Percentiles rank a stretch among this genome's conserved stretches.
phyloP scores from a whole-genome alignment of 2,888 invertebrate genomes.

The Spodoptera exigua region DNA sequence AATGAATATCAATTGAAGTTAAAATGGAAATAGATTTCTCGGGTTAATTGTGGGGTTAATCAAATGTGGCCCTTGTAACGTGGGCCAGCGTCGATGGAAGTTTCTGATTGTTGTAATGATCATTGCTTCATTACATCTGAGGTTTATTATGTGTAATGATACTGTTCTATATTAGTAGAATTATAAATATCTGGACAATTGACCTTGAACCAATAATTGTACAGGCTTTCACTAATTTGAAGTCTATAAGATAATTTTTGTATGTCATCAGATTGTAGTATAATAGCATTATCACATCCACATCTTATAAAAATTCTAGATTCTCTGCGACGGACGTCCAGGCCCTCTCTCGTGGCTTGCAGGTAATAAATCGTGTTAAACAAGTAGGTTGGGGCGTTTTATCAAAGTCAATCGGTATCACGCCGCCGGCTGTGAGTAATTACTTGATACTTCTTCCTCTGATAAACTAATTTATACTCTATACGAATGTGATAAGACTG shows the following conservation, averaged over 20 bases:
- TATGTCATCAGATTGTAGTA: constrained; percentile 32
- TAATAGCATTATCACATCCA: constrained; percentile 51
- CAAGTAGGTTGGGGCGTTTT: constrained; percentile 89
- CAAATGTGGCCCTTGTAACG: constrained; percentile 36
- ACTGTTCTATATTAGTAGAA: neutral
- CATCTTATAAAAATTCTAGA: constrained; percentile 58
- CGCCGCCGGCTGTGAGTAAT: constrained; percentile 84
- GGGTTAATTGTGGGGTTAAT: constrained; percentile 50
- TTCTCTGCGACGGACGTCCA: constrained; percentile 65
- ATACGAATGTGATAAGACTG: constrained; percentile 27
- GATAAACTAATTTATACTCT: constrained; percentile 46
- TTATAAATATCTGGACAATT: neutral
- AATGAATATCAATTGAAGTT: constrained; percentile 50
- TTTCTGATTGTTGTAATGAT: constrained; percentile 29
- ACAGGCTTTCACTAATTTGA: neutral
- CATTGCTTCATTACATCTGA: constrained; percentile 12
- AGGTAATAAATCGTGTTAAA: constrained; percentile 89
- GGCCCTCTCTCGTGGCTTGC: constrained; percentile 80
- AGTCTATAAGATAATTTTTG: constrained; percentile 9
- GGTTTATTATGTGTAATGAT: neutral
- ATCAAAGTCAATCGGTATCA: constrained; percentile 88
- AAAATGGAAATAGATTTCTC: constrained; percentile 45
- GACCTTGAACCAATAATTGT: neutral
- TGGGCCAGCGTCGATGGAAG: constrained; percentile 34
- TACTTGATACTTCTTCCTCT: constrained; percentile 66